phyloP scores from a whole-genome alignment of 1,140 invertebrate genomes.

The Drosophila leontia region DNA sequence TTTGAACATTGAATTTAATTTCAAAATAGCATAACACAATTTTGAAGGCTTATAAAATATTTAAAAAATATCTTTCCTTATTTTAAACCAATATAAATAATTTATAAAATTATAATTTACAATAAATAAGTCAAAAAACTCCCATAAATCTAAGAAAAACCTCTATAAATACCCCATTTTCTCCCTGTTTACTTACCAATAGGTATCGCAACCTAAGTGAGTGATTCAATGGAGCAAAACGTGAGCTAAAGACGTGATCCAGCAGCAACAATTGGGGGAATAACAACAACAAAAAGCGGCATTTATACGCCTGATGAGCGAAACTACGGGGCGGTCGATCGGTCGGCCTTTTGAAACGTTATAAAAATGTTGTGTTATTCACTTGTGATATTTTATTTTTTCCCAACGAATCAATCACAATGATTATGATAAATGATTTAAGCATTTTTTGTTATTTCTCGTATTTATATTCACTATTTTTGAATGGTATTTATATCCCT shows the following conservation, averaged over 20 bases:
- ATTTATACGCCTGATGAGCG: conserved; percentile 81
- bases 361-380: conserved; percentile 59
- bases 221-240: conserved; percentile 77
- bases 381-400: conserved; percentile 80
- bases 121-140: background rate
- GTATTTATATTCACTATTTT: conserved; percentile 76
- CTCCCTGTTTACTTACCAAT: conserved; percentile 15
- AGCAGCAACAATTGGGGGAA: conserved; percentile 54
- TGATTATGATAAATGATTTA: conserved; percentile 84
- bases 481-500: conserved; percentile 24
- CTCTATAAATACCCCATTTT: background rate
- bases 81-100: no score
- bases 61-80: no score
- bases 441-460: conserved; percentile 22
- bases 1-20: no score
- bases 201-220: conserved; percentile 63
- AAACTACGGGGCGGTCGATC: conserved; percentile 36
- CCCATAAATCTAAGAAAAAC: background rate
- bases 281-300: conserved; percentile 61
- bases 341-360: conserved; percentile 68
- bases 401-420: conserved; percentile 83
- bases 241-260: conserved; percentile 77
- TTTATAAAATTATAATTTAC: no score
- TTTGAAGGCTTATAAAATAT: no score
- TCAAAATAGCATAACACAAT: no score